phyloP scores from a whole-genome alignment of 1,140 invertebrate species.

The Drosophila lacteicornis region DNA sequence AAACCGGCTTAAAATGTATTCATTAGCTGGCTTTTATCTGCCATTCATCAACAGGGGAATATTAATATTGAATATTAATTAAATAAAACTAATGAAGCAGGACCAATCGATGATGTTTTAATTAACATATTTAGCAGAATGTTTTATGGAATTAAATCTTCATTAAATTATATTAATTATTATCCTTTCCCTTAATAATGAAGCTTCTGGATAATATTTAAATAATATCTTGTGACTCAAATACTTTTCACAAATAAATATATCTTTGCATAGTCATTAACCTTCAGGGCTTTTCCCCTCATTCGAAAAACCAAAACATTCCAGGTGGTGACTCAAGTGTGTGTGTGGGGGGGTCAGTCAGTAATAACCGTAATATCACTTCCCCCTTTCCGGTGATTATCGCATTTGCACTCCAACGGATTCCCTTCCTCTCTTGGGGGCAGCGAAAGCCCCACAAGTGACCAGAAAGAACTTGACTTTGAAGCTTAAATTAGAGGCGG shows the following conservation, averaged over 20 bases:
- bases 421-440: neutral
- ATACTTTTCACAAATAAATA: slow-evolving; percentile 12
- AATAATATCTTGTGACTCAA: slow-evolving; percentile 3
- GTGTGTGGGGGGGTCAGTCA: neutral
- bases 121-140: slow-evolving; percentile 13
- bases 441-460: slow-evolving; percentile 15
- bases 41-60: neutral
- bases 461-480: slow-evolving; percentile 25
- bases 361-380: slow-evolving; percentile 15
- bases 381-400: slow-evolving; percentile 5
- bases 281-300: slow-evolving; percentile 11
- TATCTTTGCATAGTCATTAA: slow-evolving; percentile 11
- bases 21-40: slow-evolving; percentile 12
- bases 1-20: slow-evolving; percentile 11
- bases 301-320: neutral
- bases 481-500: slow-evolving; percentile 2
- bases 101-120: neutral
- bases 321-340: slow-evolving; percentile 27
- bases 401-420: slow-evolving; percentile 5
- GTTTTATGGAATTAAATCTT: neutral
- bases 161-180: neutral
- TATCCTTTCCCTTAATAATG: too few relatives aligned
- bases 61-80: slow-evolving; percentile 8
- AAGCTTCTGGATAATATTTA: neutral
- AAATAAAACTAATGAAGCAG: slow-evolving; percentile 21